phyloP scores from a whole-genome alignment of 2,888 invertebrate species.

The Sylvicola fuscatus region DNA sequence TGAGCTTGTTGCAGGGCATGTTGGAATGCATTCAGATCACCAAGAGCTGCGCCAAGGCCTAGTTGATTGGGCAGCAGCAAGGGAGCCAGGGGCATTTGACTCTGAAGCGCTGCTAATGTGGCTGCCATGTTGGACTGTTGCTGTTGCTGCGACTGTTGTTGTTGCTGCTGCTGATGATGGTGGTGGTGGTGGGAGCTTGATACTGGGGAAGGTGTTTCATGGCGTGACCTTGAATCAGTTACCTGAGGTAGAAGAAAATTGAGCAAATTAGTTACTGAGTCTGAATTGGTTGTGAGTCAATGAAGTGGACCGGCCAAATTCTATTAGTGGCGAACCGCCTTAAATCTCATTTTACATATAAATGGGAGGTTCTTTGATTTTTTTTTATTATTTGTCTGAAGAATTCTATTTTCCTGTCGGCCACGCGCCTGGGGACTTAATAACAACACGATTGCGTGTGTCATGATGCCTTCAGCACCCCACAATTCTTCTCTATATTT shows the following conservation, averaged over 20 bases:
- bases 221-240: slow-evolving; percentile 6
- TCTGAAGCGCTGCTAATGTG: slow-evolving; percentile 14
- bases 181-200: slow-evolving; percentile 4
- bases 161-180: slow-evolving; percentile 10
- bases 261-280: slow-evolving; percentile 2
- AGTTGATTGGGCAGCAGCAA: slow-evolving; percentile 17
- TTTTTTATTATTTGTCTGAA: too few species aligned
- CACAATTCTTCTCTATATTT: too few species aligned
- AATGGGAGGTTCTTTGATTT: too few species aligned
- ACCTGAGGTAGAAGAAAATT: slow-evolving; percentile 5
- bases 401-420: too few species aligned
- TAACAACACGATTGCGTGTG: too few species aligned
- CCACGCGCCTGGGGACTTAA: too few species aligned
- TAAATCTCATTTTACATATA: too few species aligned
- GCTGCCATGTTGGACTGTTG: slow-evolving; percentile 10
- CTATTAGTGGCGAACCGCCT: too few species aligned
- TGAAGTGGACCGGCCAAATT: too few species aligned
- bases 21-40: slow-evolving; percentile 4
- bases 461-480: too few species aligned
- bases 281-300: too few species aligned
- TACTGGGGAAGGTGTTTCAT: neutral
- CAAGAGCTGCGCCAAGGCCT: slow-evolving; percentile 7
- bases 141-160: slow-evolving; percentile 9
- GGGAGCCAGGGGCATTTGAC: slow-evolving; percentile 14
- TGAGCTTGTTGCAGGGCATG: slow-evolving; percentile 10